phyloP scores from a whole-genome alignment of 2,113 vertebrate species.

The Pampusana beccarii region DNA sequence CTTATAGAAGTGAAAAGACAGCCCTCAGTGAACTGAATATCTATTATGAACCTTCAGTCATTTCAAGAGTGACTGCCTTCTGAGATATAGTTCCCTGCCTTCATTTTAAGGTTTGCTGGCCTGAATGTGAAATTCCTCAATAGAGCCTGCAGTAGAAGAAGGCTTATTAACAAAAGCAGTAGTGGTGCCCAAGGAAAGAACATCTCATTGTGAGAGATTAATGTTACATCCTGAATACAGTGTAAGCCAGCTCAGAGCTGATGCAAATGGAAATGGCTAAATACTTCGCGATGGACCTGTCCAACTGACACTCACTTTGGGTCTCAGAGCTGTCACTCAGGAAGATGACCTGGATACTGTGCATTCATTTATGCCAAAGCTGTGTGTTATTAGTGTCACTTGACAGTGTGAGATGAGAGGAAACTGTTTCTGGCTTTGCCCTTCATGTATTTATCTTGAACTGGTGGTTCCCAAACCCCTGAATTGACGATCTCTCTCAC shows the following conservation, averaged over 20 bases:
- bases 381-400: constrained; percentile 36
- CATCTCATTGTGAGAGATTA: background rate
- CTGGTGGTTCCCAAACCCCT: background rate
- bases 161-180: background rate
- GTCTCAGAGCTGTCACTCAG: constrained; percentile 6
- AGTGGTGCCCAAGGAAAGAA: background rate
- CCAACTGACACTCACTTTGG: background rate
- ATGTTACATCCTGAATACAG: background rate
- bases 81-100: constrained; percentile 12
- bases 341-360: background rate
- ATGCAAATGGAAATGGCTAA: background rate
- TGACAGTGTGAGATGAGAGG: background rate
- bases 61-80: constrained; percentile 26
- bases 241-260: background rate
- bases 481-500: background rate
- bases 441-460: background rate
- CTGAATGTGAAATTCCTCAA: constrained; percentile 14
- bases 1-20: background rate
- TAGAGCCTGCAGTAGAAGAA: background rate
- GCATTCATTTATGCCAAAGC: background rate
- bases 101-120: constrained; percentile 31
- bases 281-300: background rate
- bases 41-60: constrained; percentile 5
- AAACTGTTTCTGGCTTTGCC: background rate
- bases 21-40: background rate